phyloP scores from a whole-genome alignment of 1,140 invertebrate species.

The Eurosta solidaginis region DNA sequence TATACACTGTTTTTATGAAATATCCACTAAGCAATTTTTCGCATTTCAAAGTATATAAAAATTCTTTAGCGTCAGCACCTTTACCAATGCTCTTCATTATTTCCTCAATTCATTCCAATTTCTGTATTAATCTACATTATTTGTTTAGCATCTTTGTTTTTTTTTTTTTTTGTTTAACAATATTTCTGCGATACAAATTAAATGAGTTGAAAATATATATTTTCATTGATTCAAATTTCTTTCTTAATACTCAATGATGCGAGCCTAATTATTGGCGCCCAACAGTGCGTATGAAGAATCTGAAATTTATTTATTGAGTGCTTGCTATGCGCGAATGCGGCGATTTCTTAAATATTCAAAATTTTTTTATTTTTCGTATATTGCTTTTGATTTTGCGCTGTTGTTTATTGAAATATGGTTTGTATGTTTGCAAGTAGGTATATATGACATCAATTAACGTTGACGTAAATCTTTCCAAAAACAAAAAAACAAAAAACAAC shows the following conservation, averaged over 20 bases:
- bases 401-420: too few species aligned
- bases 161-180: neutral
- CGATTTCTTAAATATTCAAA: neutral
- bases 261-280: neutral
- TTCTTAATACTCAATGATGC: neutral
- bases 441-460: constrained; percentile 13
- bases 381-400: too few species aligned
- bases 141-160: too few species aligned
- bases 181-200: neutral
- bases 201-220: neutral
- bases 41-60: too few species aligned
- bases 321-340: neutral
- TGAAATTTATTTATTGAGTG: neutral
- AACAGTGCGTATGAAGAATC: constrained; percentile 7
- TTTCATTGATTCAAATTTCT: neutral
- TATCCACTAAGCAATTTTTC: too few species aligned
- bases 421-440: neutral
- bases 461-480: neutral
- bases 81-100: neutral
- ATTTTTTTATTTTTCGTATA: neutral
- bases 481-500: neutral
- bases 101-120: neutral
- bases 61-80: neutral
- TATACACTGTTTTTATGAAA: too few species aligned
- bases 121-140: neutral